These are phyloP conservation scores for Oryzias javanicus DNA, from an alignment of 2,113 vertebrate species.

Conservation along the genomic window DNA sequence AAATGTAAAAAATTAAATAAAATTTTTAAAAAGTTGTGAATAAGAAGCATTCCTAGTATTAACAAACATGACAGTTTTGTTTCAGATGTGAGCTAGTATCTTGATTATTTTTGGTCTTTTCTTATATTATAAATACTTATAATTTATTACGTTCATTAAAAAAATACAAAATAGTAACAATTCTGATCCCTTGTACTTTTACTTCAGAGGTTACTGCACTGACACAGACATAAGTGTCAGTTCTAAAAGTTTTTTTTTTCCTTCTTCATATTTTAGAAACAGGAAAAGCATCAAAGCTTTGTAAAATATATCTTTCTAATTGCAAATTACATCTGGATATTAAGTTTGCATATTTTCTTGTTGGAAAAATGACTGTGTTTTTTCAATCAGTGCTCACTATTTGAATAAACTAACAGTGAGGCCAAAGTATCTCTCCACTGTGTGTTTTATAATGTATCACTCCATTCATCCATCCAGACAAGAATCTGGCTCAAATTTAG, in stretches of 20 bases:
- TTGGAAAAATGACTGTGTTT: slow-evolving; percentile 44
- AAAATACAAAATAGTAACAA: not conserved
- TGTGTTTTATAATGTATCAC: slow-evolving; percentile 75
- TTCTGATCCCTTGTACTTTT: not conserved
- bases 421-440: slow-evolving; percentile 58
- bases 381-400: slow-evolving; percentile 60
- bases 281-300: slow-evolving; percentile 10
- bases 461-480: slow-evolving; percentile 61
- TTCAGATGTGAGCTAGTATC: too few species aligned
- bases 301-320: not conserved
- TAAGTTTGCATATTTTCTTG: not conserved
- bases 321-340: too few species aligned
- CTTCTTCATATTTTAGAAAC: slow-evolving; percentile 7
- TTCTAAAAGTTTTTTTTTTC: slow-evolving; percentile 10
- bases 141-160: too few species aligned
- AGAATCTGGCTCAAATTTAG: slow-evolving; percentile 61
- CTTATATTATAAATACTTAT: too few species aligned
- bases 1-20: too few species aligned
- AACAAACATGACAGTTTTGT: too few species aligned
- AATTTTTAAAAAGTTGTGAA: too few species aligned
- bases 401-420: slow-evolving; percentile 59
- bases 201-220: not conserved
- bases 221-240: slow-evolving; percentile 30
- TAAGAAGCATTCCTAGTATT: too few species aligned
- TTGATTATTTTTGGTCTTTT: too few species aligned